Evolutionary conservation across 2,113 vertebrate species (phyloP), one percentile per base, ranked within the genome.

Genomic region (Sebastes schlegelii): DNA sequence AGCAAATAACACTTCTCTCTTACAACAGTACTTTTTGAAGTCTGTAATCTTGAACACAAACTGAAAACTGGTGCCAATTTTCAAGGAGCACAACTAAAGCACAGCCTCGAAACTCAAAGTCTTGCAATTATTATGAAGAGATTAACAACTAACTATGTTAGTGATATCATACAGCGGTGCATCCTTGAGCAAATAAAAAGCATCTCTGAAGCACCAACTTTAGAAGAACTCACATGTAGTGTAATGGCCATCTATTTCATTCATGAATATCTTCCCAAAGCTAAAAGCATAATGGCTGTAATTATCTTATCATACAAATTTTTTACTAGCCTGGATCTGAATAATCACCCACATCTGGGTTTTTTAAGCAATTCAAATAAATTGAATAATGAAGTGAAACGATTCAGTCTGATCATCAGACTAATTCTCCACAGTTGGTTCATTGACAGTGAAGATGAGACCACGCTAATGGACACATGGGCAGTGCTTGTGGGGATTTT

Each of bases 21-120:
- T 46, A 77, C 43, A 0, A 76, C 57, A n/a, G 23, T 13, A n/a
- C 52, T 77, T 87, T 34, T 89, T 85, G 57, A 83, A 83, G 62
- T 79, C n/a, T 72, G 34, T 46, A 19, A 49, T 70, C 51, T 52
- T 62, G 12, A 82, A 72, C 16, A 63, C n/a, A 60, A 17, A 77
- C 40, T 34, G 46, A 74, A 65, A 60, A 45, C 10, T 54, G 40
- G 5, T 64, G 45, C 48, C 19, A 63, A 26, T 66, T 86, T 57
- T 63, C 23, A 58, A 70, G 45, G 8, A 52, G 42, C 5, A 0
- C 60, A 58, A 46, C 42, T 45, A 74, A 78, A 79, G 54, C 34
- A 58, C 1, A 51, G 60, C 49, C 10, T 58, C 23, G 70, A 80
- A 62, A 45, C 45, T 40, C 1, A 77, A 60, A 8, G 5, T 16